Base-by-base conservation (phyloP, 2,797 vertebrate genomes). In the Leuciscus waleckii region DNA sequence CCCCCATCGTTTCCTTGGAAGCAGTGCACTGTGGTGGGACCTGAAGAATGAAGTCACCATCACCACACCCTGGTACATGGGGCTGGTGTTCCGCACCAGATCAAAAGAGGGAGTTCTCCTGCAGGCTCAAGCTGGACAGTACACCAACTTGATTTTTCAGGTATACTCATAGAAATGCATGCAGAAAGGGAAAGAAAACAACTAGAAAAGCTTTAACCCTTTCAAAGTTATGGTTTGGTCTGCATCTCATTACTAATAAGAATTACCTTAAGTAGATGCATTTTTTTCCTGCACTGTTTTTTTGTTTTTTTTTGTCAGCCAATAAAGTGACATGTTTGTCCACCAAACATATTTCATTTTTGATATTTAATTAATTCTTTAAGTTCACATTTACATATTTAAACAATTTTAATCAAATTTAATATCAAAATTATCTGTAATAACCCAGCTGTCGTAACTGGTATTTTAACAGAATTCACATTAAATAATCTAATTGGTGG, bases 61-160 rank as follows among this genome's bases (percentile, higher is more conserved):
- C 89, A 98, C 97, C 2, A 95, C 97, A 16, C 98, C 98, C 0
- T 99, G 98, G 98, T 98, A 97, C 91, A 93, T 99, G 86, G 98
- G 98, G 14, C 94, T 99, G 90, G 96, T 97, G 0, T 99, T 99
- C 91, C 95, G 98, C 85, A 99, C 98, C 0, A 95, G 97, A 84
- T 94, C 95, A 2, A 91, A 86, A 1, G 96, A 97, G 0, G 98
- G 97, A 14, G 94, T 97, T 2, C 94, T 99, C 81, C 94, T 99
- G 89, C 97, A 98, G 90, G 97, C 97, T 41, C 97, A 99, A 49
- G 97, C 97, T 0, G 98, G 97, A 73, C 96, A 98, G 90, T 97
- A 97, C 92, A 98, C 95, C 88, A 97, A 95, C 11, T 94, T 99
- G 63, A 93, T 98, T 54, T 99, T 98, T 88, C 97, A 99, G 97